phyloP scores from a whole-genome alignment of 53 echinoderm and acorn worm species.

The Stichopus horrens region DNA sequence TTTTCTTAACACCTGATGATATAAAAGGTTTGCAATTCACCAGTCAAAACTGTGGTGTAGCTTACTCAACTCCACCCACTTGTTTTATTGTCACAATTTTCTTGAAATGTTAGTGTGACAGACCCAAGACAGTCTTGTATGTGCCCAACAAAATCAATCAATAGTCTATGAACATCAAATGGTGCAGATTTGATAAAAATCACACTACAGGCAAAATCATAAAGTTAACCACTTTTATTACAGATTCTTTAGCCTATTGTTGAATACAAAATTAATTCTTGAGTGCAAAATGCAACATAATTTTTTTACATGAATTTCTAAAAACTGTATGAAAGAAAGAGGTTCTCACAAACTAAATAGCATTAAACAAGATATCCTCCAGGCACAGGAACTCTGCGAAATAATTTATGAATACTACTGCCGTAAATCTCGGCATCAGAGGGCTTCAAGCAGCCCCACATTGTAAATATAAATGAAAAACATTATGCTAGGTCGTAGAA shows the following conservation, averaged over 20 bases:
- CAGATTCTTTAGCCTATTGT: constrained; percentile 11
- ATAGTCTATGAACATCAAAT: too few relatives aligned
- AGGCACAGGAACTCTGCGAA: neutral
- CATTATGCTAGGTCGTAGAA: neutral
- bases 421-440: neutral
- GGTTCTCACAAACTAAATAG: constrained; percentile 28
- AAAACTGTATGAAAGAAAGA: constrained; percentile 21
- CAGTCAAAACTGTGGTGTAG: too few relatives aligned
- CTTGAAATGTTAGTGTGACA: too few relatives aligned
- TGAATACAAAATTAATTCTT: constrained; percentile 34
- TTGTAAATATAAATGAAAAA: neutral
- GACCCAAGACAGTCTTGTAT: too few relatives aligned
- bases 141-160: too few relatives aligned
- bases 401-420: neutral
- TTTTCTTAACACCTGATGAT: too few relatives aligned
- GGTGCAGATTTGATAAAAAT: too few relatives aligned
- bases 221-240: neutral
- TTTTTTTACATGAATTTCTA: constrained; percentile 38
- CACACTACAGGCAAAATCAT: too few relatives aligned
- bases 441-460: neutral
- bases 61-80: too few relatives aligned
- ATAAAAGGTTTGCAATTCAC: too few relatives aligned
- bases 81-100: too few relatives aligned
- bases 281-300: constrained; percentile 41
- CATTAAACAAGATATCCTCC: neutral